A percentile compares a stretch with the other conserved stretches of the same genome.
These are phyloP conservation scores for Sorex araneus DNA, from an alignment of 2,113 vertebrate species.

Conservation along the genomic window DNA sequence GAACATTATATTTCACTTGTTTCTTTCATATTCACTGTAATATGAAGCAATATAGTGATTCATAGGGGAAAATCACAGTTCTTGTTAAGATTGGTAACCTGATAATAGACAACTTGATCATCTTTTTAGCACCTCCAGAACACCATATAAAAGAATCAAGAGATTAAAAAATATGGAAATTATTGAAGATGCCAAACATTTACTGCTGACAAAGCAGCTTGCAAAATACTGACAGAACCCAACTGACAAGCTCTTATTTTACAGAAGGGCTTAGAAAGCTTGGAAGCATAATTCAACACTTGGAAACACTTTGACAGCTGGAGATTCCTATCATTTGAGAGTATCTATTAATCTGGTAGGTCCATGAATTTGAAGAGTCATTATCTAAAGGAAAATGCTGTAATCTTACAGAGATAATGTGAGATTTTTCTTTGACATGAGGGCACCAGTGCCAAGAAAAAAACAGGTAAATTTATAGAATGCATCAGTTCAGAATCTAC, in stretches of 20 bases:
- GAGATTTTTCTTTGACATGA: background rate
- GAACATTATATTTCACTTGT: background rate
- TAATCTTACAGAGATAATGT: background rate
- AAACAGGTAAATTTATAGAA: background rate
- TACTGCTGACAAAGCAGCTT: conserved; percentile 5
- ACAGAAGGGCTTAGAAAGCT: background rate
- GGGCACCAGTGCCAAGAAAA: background rate
- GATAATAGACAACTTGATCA: background rate
- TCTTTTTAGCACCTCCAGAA: background rate
- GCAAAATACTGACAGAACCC: background rate
- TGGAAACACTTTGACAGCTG: background rate
- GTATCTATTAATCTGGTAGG: background rate
- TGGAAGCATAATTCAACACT: background rate
- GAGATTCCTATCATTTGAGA: background rate
- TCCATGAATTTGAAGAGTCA: background rate
- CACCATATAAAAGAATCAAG: background rate
- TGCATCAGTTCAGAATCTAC: background rate
- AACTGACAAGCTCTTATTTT: background rate
- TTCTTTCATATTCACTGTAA: background rate
- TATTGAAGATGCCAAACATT: background rate
- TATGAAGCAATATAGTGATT: background rate
- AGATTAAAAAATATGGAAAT: background rate
- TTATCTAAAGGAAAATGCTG: background rate
- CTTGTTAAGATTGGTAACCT: background rate
- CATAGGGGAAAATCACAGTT: background rate